Evolutionary conservation across 2,888 invertebrate genomes (phyloP).

Genomic region (Tortricodes alternella): DNA sequence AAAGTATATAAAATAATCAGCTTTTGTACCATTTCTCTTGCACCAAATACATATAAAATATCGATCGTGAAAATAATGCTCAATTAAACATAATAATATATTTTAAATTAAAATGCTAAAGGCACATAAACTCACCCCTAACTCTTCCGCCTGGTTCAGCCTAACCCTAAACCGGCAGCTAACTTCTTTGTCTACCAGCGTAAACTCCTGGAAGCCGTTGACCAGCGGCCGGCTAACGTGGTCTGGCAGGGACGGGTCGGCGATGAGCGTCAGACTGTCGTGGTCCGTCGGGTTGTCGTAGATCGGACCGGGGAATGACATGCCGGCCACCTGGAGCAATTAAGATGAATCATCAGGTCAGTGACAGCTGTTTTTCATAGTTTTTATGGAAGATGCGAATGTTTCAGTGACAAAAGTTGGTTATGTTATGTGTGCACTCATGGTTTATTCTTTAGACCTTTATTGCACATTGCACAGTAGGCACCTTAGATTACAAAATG

Average conservation of each 20-base stretch:
- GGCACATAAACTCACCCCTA: constrained; percentile 47
- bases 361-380: too few species aligned
- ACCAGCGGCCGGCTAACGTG: constrained; percentile 55
- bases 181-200: constrained; percentile 61
- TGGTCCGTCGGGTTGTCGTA: constrained; percentile 59
- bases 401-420: too few species aligned
- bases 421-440: too few species aligned
- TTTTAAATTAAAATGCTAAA: background rate
- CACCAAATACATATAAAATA: too few species aligned
- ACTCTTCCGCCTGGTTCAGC: constrained; percentile 45
- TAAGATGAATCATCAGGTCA: background rate
- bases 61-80: too few species aligned
- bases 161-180: constrained; percentile 63
- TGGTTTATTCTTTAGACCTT: too few species aligned
- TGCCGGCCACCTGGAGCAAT: constrained; percentile 47
- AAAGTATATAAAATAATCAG: too few species aligned
- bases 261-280: constrained; percentile 65
- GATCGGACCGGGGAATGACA: constrained; percentile 59
- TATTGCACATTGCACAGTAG: too few species aligned
- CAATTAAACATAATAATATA: too few species aligned
- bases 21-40: too few species aligned
- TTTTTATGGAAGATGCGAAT: too few species aligned
- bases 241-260: constrained; percentile 63
- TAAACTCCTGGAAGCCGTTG: constrained; percentile 63
- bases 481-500: too few species aligned